Evolutionary conservation across 2,113 vertebrate species (phyloP).

Genomic region (Passer domesticus): DNA sequence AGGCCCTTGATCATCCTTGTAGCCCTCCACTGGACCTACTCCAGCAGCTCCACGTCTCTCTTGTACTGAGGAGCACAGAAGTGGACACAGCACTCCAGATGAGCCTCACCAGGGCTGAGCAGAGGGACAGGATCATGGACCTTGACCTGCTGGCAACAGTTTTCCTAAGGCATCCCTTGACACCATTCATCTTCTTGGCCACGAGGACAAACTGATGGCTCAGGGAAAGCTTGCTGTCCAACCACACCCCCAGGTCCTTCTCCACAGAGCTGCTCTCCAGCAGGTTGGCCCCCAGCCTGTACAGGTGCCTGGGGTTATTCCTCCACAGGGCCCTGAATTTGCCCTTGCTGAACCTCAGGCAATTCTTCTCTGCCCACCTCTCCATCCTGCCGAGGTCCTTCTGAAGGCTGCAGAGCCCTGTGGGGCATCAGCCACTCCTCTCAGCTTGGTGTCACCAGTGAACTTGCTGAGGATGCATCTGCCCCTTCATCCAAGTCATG

Average conservation of each 20-base stretch:
- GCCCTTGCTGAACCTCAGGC: background rate
- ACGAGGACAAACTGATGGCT: background rate
- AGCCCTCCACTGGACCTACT: background rate
- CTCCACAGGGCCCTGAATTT: background rate
- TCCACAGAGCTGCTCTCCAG: background rate
- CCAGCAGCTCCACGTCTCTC: background rate
- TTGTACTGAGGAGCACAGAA: background rate
- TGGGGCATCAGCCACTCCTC: background rate
- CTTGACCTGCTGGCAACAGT: background rate
- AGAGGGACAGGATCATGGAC: fast-evolving
- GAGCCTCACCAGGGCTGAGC: background rate
- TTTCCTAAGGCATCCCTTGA: background rate
- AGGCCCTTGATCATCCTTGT: fast-evolving
- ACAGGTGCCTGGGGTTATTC: background rate
- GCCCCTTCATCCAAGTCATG: background rate
- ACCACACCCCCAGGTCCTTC: background rate
- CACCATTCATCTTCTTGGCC: background rate
- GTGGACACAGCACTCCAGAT: background rate
- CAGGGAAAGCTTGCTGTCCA: background rate
- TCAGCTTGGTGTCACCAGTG: background rate
- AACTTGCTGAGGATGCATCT: fast-evolving
- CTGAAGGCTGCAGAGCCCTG: background rate
- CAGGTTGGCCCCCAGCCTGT: background rate
- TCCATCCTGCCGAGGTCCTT: fast-evolving
- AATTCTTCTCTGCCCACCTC: background rate